Percentiles rank a stretch among this genome's conserved stretches.
phyloP scores from a whole-genome alignment of 2,113 vertebrate species.

The Peromyscus maniculatus region DNA sequence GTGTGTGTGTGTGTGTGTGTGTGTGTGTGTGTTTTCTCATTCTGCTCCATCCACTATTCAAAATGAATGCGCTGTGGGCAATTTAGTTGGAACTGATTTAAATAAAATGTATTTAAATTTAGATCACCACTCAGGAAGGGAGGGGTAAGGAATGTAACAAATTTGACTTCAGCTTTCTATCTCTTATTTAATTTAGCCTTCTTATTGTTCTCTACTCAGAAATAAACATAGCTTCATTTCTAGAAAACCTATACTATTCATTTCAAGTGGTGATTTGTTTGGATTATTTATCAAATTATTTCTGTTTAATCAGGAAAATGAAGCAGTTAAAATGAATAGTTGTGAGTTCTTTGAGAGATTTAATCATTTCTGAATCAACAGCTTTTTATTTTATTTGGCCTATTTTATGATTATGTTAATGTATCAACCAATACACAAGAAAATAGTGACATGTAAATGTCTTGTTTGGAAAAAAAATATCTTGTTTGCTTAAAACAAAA shows the following conservation, averaged over 20 bases:
- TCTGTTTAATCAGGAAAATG: slow-evolving; percentile 55
- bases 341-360: slow-evolving; percentile 4
- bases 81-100: slow-evolving; percentile 70
- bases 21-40: neutral
- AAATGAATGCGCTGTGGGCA: slow-evolving; percentile 29
- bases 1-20: neutral
- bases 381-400: slow-evolving; percentile 23
- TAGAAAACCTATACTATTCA: slow-evolving; percentile 14
- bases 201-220: slow-evolving; percentile 36
- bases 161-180: slow-evolving; percentile 32
- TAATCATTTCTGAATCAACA: slow-evolving; percentile 29
- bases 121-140: slow-evolving; percentile 49
- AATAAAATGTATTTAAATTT: slow-evolving; percentile 68
- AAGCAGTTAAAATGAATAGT: slow-evolving; percentile 51
- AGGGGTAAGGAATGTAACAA: neutral
- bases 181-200: slow-evolving; percentile 59
- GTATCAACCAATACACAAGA: neutral
- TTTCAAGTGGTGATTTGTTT: slow-evolving; percentile 58
- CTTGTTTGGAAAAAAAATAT: slow-evolving; percentile 23
- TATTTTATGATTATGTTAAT: neutral
- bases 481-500: slow-evolving; percentile 53
- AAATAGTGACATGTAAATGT: slow-evolving; percentile 4
- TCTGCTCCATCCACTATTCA: slow-evolving; percentile 39
- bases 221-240: slow-evolving; percentile 53
- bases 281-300: slow-evolving; percentile 60